phyloP scores from a whole-genome alignment of 1,140 invertebrate genomes.

The Carposina sasakii region DNA sequence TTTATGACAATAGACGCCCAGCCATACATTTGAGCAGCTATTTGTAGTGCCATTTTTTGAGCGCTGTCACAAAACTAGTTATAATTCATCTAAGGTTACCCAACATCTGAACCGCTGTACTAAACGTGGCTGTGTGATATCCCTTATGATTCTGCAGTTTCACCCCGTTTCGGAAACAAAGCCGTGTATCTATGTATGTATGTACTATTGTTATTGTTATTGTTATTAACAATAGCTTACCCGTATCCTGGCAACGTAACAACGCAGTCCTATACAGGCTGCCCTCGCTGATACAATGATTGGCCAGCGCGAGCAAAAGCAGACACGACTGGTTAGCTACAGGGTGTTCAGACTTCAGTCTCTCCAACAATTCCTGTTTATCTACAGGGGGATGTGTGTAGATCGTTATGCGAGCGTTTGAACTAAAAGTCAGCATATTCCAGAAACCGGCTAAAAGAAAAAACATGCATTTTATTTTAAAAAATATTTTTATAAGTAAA shows the following conservation, averaged over 20 bases:
- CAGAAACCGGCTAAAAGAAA: constrained; percentile 83
- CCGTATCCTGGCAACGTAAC: constrained; percentile 84
- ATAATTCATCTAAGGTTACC: too few relatives aligned
- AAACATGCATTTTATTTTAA: constrained; percentile 18
- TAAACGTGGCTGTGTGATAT: too few relatives aligned
- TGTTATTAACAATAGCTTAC: too few relatives aligned
- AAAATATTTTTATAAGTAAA: neutral
- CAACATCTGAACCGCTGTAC: too few relatives aligned
- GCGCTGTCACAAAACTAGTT: too few relatives aligned
- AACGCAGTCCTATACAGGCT: constrained; percentile 91
- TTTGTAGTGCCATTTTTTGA: too few relatives aligned
- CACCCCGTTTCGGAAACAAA: too few relatives aligned
- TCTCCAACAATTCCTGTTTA: neutral
- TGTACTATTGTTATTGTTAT: too few relatives aligned
- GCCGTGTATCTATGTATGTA: too few relatives aligned
- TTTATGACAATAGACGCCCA: too few relatives aligned
- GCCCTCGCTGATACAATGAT: constrained; percentile 85
- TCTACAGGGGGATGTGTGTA: neutral
- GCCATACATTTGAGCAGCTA: too few relatives aligned
- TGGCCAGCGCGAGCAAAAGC: constrained; percentile 89
- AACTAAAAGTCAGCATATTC: constrained; percentile 75
- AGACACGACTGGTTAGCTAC: constrained; percentile 92
- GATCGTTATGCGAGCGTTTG: constrained; percentile 14
- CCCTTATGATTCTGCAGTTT: too few relatives aligned
- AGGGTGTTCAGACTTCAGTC: constrained; percentile 70